Evolutionary conservation across 2,797 vertebrate genomes (phyloP).

Genomic region (Bovichtus diacanthus): DNA sequence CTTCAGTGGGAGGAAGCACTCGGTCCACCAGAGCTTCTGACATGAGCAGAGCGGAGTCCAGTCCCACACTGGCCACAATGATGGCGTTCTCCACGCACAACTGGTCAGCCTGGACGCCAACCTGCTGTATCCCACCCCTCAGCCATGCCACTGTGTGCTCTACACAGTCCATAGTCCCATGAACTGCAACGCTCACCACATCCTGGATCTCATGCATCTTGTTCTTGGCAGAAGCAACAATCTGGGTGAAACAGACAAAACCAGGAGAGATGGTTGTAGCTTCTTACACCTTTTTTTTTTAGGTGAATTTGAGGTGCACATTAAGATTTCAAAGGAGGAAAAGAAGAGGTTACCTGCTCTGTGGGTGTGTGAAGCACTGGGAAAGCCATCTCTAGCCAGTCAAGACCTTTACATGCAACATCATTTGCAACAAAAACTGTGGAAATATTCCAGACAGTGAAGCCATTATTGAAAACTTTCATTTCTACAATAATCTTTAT

Average conservation of each 20-base stretch:
- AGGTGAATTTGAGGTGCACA: not conserved
- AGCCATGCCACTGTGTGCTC: constrained; percentile 82
- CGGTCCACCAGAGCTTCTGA: constrained; percentile 87
- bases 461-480: not conserved
- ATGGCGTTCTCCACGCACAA: constrained; percentile 69
- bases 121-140: constrained; percentile 79
- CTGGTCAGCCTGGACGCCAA: constrained; percentile 70
- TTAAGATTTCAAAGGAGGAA: not conserved
- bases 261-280: not conserved
- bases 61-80: constrained; percentile 74
- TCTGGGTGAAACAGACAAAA: constrained; percentile 66
- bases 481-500: not conserved
- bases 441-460: constrained; percentile 14
- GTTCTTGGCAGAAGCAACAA: constrained; percentile 85
- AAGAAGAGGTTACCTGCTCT: constrained; percentile 83
- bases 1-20: constrained; percentile 85
- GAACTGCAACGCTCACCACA: constrained; percentile 78
- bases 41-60: constrained; percentile 84
- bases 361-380: constrained; percentile 90
- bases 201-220: constrained; percentile 85
- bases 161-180: constrained; percentile 84
- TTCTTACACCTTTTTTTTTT: not conserved
- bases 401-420: constrained; percentile 91
- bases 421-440: constrained; percentile 91
- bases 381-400: constrained; percentile 91